Evolutionary conservation across 2,797 vertebrate genomes (phyloP), one percentile per base, ranked within the genome.

Genomic region (Chiroxiphia lanceolata): DNA sequence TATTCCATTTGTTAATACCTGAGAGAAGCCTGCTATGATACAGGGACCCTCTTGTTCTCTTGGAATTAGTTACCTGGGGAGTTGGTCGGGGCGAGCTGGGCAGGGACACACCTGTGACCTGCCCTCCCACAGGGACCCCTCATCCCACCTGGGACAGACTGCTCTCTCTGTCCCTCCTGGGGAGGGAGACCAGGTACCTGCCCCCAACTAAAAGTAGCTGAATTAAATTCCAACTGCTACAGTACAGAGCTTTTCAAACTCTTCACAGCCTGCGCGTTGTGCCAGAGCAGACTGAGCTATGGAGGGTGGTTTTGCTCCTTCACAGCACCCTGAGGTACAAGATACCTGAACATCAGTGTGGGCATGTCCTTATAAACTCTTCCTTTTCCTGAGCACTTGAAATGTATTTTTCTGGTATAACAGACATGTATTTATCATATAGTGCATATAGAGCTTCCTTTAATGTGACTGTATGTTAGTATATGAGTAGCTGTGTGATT

Each of bases 351-450:
- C 0, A 11, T 19, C 2, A 0, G 4, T 3, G 15, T 23, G 48
- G 12, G n/a, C 31, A 8, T 34, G 15, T 33, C 40, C 44, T 3
- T 33, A 11, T 7, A 33, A 76, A 42, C 18, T 18, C 6, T 10
- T 53, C 0, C 1, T 15, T 65, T 19, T 15, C 45, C 44, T 44
- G 45, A 11, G 10, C 5, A 5, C 57, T 56, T 38, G 25, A 64
- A 42, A 44, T 21, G 5, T 11, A 5, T 60, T 80, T 77, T 60
- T 36, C 34, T 84, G 77, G 23, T 4, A 0, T 27, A 25, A 38
- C 11, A 9, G 10, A 5, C 9, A 2, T 1, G 5, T 20, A 4
- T 8, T 15, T 54, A 14, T 44, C 1, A 2, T 12, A 9, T 1
- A 5, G 26, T 9, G 25, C 17, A 8, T 1, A 3, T 4, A 14